These are phyloP conservation scores for Thalassarche chlororhynchos DNA, from an alignment of 2,113 vertebrate species.

Conservation along the genomic window DNA sequence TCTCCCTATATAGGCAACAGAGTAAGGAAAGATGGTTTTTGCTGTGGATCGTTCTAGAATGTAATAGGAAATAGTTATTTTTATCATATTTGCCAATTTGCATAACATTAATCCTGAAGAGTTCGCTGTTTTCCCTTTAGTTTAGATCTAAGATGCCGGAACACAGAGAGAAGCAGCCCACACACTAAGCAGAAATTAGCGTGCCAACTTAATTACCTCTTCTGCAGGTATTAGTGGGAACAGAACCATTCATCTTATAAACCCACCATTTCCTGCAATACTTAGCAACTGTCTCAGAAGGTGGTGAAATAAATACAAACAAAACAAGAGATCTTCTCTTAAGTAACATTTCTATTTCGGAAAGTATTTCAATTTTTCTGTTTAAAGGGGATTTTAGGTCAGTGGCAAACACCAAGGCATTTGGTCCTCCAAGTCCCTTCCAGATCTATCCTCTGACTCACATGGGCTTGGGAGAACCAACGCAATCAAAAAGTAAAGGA, in stretches of 20 bases:
- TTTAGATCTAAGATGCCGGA: neutral
- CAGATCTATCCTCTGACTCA: neutral
- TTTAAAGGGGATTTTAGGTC: neutral
- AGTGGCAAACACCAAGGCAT: neutral
- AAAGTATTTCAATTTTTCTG: neutral
- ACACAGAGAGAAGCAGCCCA: slow-evolving; percentile 16
- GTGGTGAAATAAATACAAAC: neutral
- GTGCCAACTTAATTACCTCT: neutral
- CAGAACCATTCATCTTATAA: neutral
- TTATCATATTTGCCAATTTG: neutral
- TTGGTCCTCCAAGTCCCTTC: neutral
- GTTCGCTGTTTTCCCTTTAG: neutral
- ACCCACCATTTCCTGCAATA: neutral
- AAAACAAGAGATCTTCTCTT: neutral
- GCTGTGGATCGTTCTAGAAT: neutral
- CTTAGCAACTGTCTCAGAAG: neutral
- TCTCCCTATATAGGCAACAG: neutral
- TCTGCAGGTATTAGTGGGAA: neutral
- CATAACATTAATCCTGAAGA: neutral
- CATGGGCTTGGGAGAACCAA: accelerated
- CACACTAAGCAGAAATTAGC: neutral
- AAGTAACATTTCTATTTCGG: neutral
- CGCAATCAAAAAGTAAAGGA: neutral
- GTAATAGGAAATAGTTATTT: neutral
- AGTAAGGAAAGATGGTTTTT: neutral